These are phyloP conservation scores for Synergus gifuensis DNA, from an alignment of 2,888 invertebrate genomes.

Conservation along the genomic window DNA sequence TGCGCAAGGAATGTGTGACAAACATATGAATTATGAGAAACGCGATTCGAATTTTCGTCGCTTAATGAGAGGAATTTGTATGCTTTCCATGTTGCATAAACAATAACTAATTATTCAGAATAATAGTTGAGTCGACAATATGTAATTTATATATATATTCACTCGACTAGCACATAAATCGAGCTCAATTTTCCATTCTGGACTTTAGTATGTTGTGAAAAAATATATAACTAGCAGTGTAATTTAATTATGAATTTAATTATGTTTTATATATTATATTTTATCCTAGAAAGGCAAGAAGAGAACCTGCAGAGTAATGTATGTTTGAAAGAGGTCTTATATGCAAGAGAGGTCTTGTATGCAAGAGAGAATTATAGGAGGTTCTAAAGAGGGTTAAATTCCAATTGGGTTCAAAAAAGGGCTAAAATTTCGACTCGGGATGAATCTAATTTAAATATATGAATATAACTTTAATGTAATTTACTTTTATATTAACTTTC, in stretches of 20 bases:
- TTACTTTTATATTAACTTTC: background rate
- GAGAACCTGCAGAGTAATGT: no score
- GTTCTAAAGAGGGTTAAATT: no score
- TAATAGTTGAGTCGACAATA: constrained; percentile 16
- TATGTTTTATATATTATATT: no score
- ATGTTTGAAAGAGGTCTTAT: no score
- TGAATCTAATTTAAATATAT: background rate
- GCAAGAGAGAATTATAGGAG: no score
- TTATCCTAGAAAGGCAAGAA: no score
- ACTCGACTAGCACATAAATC: constrained; percentile 24
- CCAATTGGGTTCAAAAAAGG: no score
- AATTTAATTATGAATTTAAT: background rate
- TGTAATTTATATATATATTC: constrained; percentile 32
- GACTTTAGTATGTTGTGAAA: background rate
- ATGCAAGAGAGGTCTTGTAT: no score
- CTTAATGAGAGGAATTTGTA: constrained; percentile 21
- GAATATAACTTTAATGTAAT: background rate
- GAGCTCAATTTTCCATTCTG: background rate
- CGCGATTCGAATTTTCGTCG: constrained; percentile 22
- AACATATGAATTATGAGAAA: constrained; percentile 16
- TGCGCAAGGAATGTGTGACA: constrained; percentile 2
- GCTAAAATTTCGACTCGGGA: no score
- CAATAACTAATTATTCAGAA: constrained; percentile 27
- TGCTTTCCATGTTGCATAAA: constrained; percentile 19
- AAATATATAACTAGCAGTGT: background rate